These are phyloP conservation scores for Thymelicus acteon DNA, from an alignment of 2,888 invertebrate genomes.

Conservation along the genomic window DNA sequence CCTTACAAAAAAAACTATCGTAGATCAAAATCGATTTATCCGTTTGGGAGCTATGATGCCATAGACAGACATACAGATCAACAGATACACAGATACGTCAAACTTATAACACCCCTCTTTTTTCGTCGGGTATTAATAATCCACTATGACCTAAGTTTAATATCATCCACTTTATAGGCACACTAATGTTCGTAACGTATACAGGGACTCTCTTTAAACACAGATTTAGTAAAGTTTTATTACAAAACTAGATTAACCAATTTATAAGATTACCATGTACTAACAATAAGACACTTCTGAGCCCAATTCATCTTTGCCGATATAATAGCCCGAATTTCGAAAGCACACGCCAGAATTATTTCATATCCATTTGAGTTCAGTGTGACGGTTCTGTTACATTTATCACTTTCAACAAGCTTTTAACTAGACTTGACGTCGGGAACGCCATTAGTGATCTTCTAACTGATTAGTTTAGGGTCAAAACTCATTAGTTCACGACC, in stretches of 20 bases:
- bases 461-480: constrained; percentile 25
- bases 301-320: constrained; percentile 1
- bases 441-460: constrained; percentile 20
- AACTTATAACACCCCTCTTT: too few relatives aligned
- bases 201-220: too few relatives aligned
- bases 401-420: constrained; percentile 32
- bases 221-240: not conserved
- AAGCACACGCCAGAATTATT: constrained; percentile 35
- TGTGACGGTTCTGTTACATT: constrained; percentile 31
- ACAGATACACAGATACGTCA: too few relatives aligned
- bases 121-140: too few relatives aligned
- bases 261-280: not conserved
- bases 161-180: too few relatives aligned
- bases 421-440: constrained; percentile 14
- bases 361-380: constrained; percentile 30
- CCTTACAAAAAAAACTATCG: too few relatives aligned
- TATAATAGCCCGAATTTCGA: constrained; percentile 25
- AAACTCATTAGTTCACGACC: constrained; percentile 27
- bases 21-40: too few relatives aligned
- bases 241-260: not conserved
- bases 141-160: too few relatives aligned
- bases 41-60: too few relatives aligned
- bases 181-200: too few relatives aligned
- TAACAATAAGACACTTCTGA: not conserved
- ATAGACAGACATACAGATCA: too few relatives aligned